phyloP scores from a whole-genome alignment of 1,140 invertebrate species.

The Papilio machaon region DNA sequence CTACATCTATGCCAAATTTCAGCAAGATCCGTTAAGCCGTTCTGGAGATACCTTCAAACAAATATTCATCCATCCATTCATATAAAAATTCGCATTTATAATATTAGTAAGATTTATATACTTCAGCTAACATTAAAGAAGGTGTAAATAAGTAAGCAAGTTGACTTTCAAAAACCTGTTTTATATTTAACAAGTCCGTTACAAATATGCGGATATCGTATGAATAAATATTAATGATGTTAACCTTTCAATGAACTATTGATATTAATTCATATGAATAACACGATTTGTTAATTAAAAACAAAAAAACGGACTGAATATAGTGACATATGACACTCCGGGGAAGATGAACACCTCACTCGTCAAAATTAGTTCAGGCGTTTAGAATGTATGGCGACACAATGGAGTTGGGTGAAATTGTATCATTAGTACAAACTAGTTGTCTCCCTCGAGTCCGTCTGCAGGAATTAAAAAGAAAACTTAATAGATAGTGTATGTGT shows the following conservation, averaged over 20 bases:
- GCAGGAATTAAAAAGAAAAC: too few species aligned
- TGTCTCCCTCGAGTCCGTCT: too few species aligned
- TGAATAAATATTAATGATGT: background rate
- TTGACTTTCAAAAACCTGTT: background rate
- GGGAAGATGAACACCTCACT: background rate
- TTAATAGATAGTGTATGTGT: too few species aligned
- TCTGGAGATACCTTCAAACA: too few species aligned
- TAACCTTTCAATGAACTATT: slow-evolving; percentile 8
- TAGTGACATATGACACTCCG: background rate
- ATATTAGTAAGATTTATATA: background rate
- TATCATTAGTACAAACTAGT: too few species aligned
- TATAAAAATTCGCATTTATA: too few species aligned
- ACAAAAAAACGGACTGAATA: background rate
- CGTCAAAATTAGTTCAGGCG: background rate
- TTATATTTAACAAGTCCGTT: background rate
- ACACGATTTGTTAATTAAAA: background rate
- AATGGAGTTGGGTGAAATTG: too few species aligned
- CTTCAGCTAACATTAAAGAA: background rate
- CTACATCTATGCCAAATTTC: too few species aligned
- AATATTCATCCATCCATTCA: too few species aligned
- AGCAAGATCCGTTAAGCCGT: too few species aligned
- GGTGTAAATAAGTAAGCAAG: background rate
- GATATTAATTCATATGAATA: background rate
- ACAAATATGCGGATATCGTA: slow-evolving; percentile 3
- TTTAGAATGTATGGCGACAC: background rate